These are phyloP conservation scores for Drosophila nasuta DNA, from an alignment of 1,140 invertebrate genomes.

Conservation along the genomic window DNA sequence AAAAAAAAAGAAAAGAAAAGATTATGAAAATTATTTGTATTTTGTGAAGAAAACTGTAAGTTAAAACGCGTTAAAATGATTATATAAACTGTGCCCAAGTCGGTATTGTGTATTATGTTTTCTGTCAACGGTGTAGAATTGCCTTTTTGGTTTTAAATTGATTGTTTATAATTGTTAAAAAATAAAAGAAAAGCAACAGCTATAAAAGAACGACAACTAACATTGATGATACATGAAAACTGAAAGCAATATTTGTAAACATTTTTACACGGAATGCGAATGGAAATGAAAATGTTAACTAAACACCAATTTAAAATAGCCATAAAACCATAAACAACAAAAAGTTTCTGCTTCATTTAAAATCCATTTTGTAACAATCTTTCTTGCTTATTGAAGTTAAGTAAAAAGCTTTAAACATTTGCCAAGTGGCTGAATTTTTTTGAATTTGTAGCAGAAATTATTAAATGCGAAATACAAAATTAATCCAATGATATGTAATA, in stretches of 20 bases:
- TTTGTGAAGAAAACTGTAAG: conserved; percentile 44
- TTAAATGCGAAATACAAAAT: conserved; percentile 53
- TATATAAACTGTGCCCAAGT: conserved; percentile 19
- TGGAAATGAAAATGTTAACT: conserved; percentile 58
- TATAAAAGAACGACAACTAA: conserved; percentile 24
- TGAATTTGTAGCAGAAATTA: conserved; percentile 71
- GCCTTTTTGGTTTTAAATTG: conserved; percentile 44
- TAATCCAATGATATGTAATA: conserved; percentile 59
- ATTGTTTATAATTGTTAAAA: conserved; percentile 37
- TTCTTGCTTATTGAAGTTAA: conserved; percentile 68
- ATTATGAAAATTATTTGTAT: conserved; percentile 26
- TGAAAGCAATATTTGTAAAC: conserved; percentile 65
- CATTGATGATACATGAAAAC: conserved; percentile 40
- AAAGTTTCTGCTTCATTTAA: conserved; percentile 40
- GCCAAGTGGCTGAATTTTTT: conserved; percentile 74
- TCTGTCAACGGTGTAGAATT: conserved; percentile 26
- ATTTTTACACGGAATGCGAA: conserved; percentile 26
- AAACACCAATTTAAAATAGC: conserved; percentile 43
- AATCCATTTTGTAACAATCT: conserved; percentile 55
- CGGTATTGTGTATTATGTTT: conserved; percentile 32
- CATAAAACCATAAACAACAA: conserved; percentile 38
- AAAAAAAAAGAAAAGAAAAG: conserved; percentile 23
- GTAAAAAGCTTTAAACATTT: conserved; percentile 79
- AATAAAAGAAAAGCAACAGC: conserved; percentile 23
- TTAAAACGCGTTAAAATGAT: conserved; percentile 11